These are phyloP conservation scores for Tachysurus vachellii DNA, from an alignment of 2,113 vertebrate genomes.

Conservation along the genomic window DNA sequence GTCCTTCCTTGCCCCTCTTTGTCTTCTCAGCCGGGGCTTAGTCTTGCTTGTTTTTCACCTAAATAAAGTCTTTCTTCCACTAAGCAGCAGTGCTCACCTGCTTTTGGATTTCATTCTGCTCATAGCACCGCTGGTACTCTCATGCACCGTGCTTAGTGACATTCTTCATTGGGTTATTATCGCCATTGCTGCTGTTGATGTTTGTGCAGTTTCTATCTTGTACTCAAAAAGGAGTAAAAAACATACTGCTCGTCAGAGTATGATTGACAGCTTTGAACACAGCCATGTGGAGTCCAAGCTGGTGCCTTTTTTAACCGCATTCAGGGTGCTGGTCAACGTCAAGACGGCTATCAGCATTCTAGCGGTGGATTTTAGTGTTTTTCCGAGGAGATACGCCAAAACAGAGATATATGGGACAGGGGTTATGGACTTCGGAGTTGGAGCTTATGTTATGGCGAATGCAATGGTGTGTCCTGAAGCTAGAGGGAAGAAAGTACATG, in stretches of 20 bases:
- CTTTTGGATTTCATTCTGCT: conserved; percentile 82
- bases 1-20: conserved; percentile 77
- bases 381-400: conserved; percentile 89
- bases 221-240: conserved; percentile 58
- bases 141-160: conserved; percentile 80
- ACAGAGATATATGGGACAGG: conserved; percentile 93
- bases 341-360: conserved; percentile 88
- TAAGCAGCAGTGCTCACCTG: conserved; percentile 69
- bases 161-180: conserved; percentile 67
- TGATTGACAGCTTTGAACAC: conserved; percentile 72
- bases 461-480: conserved; percentile 89
- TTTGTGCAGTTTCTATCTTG: conserved; percentile 67
- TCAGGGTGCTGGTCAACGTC: conserved; percentile 84
- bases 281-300: conserved; percentile 67
- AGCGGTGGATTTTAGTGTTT: conserved; percentile 91
- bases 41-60: conserved; percentile 74
- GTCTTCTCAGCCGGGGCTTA: conserved; percentile 82
- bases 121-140: conserved; percentile 78
- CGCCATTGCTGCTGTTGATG: conserved; percentile 58
- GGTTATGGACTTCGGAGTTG: conserved; percentile 92
- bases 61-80: conserved; percentile 60
- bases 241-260: conserved; percentile 37
- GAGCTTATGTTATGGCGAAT: conserved; percentile 86
- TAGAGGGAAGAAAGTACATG: conserved; percentile 64
- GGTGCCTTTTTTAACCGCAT: conserved; percentile 82